Evolutionary conservation across 2,888 invertebrate genomes (phyloP), one percentile per base, ranked within the genome.

Genomic region (Phragmatobia fuliginosa): DNA sequence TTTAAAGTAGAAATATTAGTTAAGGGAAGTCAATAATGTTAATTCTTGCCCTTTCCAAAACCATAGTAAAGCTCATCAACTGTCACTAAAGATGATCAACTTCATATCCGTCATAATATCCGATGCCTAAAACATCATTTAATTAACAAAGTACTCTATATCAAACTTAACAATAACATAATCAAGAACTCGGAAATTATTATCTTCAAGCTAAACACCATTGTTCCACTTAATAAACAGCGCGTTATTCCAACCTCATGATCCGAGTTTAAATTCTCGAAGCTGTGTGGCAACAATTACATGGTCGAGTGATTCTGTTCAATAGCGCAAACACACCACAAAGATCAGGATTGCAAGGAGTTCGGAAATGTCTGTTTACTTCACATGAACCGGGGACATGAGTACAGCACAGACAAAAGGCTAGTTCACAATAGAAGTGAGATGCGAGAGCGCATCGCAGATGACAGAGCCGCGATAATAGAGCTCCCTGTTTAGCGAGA

Each of bases 381-480:
- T 80, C 81, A 79, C 81, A 83, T 80, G 75, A 81, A 80, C 79
- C 70, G 73, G 68, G 74, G 70, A 71, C 70, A 74, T 45, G 62
- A 67, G 67, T 69, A 71, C 49, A 56, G 56, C 18, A 21, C 41
- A 77, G 78, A 87, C 85, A 85, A 86, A 85, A 81, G 81, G 70
- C 74, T 66, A 74, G 80, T 83, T 82, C 77, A 88, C 85, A 88
- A 88, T 83, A 67, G 83, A 85, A 82, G 85, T 86, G 84, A 83
- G 82, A 87, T 77, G 83, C 79, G 85, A 85, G 85, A 84, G 84
- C 85, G 84, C 85, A 85, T 84, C 87, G 85, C 84, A 89, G 88
- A 90, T 88, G 89, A 87, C 89, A 87, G 87, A 80, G 78, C 83
- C 70, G 83, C 80, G 88, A 90, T 89, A 90, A 91, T 89, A 86